These are phyloP conservation scores for Rhopalosiphum maidis DNA, from an alignment of 1,140 invertebrate species.

Conservation along the genomic window DNA sequence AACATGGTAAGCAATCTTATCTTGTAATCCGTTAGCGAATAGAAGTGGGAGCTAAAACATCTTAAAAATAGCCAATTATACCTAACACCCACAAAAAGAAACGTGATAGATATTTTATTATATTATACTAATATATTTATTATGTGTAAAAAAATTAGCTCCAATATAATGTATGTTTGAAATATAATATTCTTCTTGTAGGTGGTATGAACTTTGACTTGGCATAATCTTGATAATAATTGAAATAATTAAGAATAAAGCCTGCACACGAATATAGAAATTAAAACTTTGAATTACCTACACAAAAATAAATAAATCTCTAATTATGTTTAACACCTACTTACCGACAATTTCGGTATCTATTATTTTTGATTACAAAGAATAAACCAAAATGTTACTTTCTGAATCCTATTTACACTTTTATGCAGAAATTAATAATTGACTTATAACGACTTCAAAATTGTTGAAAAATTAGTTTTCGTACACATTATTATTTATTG, in stretches of 20 bases:
- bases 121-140: slow-evolving; percentile 12
- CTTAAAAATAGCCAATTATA: slow-evolving; percentile 39
- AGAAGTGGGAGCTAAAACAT: slow-evolving; percentile 1
- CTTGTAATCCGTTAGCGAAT: slow-evolving; percentile 22
- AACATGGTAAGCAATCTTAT: not conserved
- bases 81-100: not conserved
- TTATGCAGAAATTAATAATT: too few relatives aligned
- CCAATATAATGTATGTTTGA: not conserved
- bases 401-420: too few relatives aligned
- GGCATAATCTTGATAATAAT: slow-evolving; percentile 5
- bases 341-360: not conserved
- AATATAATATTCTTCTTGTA: not conserved
- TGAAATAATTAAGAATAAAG: slow-evolving; percentile 13
- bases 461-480: too few relatives aligned
- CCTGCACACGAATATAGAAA: not conserved
- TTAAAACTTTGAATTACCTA: not conserved
- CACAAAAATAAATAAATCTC: not conserved
- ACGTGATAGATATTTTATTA: not conserved
- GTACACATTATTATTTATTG: too few relatives aligned
- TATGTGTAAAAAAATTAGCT: slow-evolving; percentile 11
- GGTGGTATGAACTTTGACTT: slow-evolving; percentile 35
- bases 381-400: not conserved
- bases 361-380: not conserved
- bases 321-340: not conserved
- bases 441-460: too few relatives aligned